Conservation (phyloP, 2,113 vertebrate genomes). For the Thamnophis sirtalis region DNA sequence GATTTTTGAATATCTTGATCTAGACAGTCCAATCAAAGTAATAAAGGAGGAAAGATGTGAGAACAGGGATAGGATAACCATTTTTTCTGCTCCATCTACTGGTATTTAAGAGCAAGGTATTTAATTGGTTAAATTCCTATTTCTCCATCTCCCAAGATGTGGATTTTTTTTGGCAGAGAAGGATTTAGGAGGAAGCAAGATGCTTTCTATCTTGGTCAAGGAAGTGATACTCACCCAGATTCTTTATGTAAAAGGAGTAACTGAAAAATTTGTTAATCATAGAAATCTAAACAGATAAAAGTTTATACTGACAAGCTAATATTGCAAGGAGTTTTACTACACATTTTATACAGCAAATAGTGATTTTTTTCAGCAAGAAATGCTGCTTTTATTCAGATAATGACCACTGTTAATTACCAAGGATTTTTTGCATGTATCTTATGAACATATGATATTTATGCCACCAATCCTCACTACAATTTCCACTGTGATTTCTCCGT, state of each 20-base stretch:
- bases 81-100: background rate
- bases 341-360: background rate
- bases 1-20: background rate
- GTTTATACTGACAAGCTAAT: background rate
- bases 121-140: background rate
- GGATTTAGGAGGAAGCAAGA: background rate
- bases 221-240: no score
- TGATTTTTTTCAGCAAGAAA: background rate
- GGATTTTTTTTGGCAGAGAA: background rate
- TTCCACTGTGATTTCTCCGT: background rate
- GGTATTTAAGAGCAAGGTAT: background rate
- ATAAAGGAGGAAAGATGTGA: background rate
- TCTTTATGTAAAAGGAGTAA: background rate
- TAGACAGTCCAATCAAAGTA: background rate
- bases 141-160: background rate
- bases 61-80: background rate
- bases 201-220: background rate
- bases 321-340: background rate
- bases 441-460: background rate
- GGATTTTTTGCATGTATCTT: background rate
- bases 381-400: background rate
- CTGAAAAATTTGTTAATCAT: constrained; percentile 8
- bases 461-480: background rate
- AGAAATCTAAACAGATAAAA: constrained; percentile 14
- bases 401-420: background rate